Base-by-base conservation (phyloP, 2,797 vertebrate species). In the Rhinichthys osculus region DNA sequence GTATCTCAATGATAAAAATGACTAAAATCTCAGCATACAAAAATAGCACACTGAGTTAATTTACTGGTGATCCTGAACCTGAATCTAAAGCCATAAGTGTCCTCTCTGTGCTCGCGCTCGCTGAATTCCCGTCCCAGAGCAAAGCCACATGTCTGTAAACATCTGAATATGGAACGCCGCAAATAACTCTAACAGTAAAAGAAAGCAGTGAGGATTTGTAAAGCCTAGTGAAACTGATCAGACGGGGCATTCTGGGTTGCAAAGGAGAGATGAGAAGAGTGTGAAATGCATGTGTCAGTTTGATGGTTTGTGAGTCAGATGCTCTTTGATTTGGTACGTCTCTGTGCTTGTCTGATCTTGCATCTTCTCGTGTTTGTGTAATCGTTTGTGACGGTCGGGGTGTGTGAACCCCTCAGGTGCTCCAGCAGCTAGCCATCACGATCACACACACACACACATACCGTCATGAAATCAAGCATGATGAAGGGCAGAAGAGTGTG, bases 371-470 rank as follows among this genome's bases (percentile, higher is more conserved):
- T 72, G 42, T 72, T 72, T 40, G 70, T 44, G 7, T 85, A 80
- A 85, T 73, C 27, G 69, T 73, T 38, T 73, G 57, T 72, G 77
- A 73, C 30, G 11, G 30, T 10, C 21, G 30, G 66, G 66, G 83
- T 78, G 64, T 70, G 76, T 70, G n/a, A 27, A 23, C 5, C 76
- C 64, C 83, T 78, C 73, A 84, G 83, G 74, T 84, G 83, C 52
- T 57, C 27, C 17, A 38, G 38, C 38, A 5, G 38, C 5, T 38
- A 19, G n/a, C 64, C 59, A 54, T 81, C 82, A 40, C 27, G 30
- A 62, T 66, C 69, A 52, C 77, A 47, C 27, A 27, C 27, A 27
- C 70, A 73, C 73, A 70, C 84, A 67, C 23, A 44, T 0, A 57
- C 38, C 2, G 19, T 35, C 42, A 57, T 78, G 44, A 44, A 57